Evolutionary conservation across 2,113 vertebrate species (phyloP), one percentile per base, ranked within the genome.

Genomic region (Nycticebus coucang): DNA sequence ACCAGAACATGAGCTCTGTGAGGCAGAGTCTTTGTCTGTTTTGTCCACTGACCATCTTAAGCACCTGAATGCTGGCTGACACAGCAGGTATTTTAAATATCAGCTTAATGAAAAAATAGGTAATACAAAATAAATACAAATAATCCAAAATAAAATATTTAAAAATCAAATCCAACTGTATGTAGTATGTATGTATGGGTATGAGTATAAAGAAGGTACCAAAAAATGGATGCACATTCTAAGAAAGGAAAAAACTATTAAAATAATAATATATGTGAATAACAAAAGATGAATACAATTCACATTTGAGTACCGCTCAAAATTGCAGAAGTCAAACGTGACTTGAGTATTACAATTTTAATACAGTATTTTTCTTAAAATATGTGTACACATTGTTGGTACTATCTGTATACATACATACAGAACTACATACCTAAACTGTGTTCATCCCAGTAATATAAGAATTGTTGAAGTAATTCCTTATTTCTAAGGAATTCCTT

Each of bases 31-130:
- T 75, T 7, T 8, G 45, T 12, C 53, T 28, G 26, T 26, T 64
- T 26, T 19, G 37, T 41, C n/a, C 10, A 8, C 41, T 17, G 15
- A 30, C 0, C 4, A 0, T 33, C 24, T 41, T 22, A 2, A 60
- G 74, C 64, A 9, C 72, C 78, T n/a, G 28, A 18, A 19, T 12
- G 14, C 28, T 26, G 15, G 11, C 24, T 6, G n/a, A 15, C 18
- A 6, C 17, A 22, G 45, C 13, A 35, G 69, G 55, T 19, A 30
- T 7, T 18, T 10, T 7, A 2, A 4, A 3, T 2, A 11, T 30
- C 35, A 4, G 18, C 53, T 12, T 37, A 2, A 55, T 5, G 64
- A 71, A 50, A 50, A 50, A 50, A 50, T 50, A 50, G 45, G 45
- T 50, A 50, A 50, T 50, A 50, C 7, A 50, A 92, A 66, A 37